Conservation (phyloP, 1,140 invertebrate genomes). For the Drosophila dunni region DNA sequence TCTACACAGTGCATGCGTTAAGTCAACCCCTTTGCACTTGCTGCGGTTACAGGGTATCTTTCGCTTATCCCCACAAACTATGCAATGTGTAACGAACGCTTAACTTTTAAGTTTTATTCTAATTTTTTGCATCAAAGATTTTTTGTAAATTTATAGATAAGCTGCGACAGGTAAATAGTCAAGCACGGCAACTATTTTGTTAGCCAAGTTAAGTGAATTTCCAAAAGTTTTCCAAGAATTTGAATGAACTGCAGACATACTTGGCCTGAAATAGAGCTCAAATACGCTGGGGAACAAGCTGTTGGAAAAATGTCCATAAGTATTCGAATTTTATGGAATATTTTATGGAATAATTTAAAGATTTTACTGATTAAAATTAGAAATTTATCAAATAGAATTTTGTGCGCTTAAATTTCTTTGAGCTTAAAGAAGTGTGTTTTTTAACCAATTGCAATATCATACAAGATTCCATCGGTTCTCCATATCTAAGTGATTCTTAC, state of each 20-base stretch:
- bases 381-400: no score
- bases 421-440: no score
- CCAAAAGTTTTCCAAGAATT: slow-evolving; percentile 2
- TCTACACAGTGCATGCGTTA: neutral
- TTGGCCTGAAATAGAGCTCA: neutral
- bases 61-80: neutral
- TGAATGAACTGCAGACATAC: neutral
- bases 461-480: no score
- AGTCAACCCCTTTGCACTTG: neutral
- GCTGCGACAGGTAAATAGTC: neutral
- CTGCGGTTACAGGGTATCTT: neutral
- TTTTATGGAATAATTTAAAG: slow-evolving; percentile 1
- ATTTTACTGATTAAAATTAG: no score
- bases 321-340: slow-evolving; percentile 1
- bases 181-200: slow-evolving; percentile 7
- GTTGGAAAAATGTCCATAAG: neutral
- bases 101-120: neutral
- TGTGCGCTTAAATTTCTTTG: no score
- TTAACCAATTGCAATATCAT: no score
- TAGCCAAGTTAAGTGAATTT: neutral
- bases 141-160: neutral
- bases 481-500: no score
- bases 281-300: slow-evolving; percentile 1
- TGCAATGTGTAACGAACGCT: neutral
- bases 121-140: neutral